phyloP scores from a whole-genome alignment of 2,113 vertebrate species.

The Suricata suricatta region DNA sequence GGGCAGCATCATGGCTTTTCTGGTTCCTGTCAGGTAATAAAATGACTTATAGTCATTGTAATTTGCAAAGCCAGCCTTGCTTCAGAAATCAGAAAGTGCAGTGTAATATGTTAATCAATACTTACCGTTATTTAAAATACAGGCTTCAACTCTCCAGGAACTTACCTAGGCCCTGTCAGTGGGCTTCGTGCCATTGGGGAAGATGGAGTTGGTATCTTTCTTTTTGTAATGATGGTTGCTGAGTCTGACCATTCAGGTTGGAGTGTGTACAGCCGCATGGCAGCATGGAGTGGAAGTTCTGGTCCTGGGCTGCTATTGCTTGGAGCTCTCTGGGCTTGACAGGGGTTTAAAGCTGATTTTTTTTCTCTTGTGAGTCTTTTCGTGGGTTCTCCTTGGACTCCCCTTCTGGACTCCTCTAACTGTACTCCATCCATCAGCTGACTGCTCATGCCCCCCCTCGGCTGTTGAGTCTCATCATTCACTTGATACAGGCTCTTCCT shows the following conservation, averaged over 20 bases:
- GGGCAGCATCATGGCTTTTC: neutral
- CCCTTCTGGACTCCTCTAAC: neutral
- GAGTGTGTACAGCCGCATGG: no score
- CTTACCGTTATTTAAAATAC: neutral
- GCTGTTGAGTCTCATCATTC: neutral
- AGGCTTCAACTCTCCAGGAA: neutral
- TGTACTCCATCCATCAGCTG: neutral
- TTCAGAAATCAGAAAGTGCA: neutral
- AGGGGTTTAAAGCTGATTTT: neutral
- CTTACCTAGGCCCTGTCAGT: neutral
- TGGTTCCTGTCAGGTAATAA: neutral
- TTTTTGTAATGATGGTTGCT: neutral
- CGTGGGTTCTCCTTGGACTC: neutral
- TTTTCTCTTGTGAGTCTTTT: neutral
- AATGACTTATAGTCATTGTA: neutral
- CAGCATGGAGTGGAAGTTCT: neutral
- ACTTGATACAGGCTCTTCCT: neutral
- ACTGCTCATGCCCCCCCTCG: neutral
- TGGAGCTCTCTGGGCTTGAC: neutral
- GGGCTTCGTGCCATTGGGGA: neutral
- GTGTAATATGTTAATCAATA: neutral
- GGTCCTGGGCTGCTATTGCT: neutral
- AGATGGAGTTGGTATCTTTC: neutral
- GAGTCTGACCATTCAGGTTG: fast-evolving
- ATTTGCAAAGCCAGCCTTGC: neutral